Base-by-base conservation (phyloP, 2,797 vertebrate genomes). In the Erithacus rubecula region DNA sequence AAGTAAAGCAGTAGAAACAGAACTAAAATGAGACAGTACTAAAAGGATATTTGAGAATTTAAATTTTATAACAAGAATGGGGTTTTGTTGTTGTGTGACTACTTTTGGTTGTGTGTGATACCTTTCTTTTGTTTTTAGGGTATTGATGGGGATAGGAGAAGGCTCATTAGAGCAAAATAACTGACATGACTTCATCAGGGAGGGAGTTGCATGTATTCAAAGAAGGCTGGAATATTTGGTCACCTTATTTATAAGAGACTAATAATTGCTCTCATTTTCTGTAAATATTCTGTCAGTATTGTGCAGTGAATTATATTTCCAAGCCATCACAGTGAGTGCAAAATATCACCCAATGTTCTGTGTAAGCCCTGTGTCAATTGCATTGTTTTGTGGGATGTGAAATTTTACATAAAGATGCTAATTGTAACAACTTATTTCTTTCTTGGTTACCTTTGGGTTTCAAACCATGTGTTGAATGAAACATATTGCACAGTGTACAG, bases 191-290 rank as follows among this genome's bases (percentile, higher is more conserved):
- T 91, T 90, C 80, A 86, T 89, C 34, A 7, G 24, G 51, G 56
- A 78, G 64, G 64, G 79, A 39, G 76, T 36, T 76, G 56, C 77
- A 53, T 37, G 56, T 82, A 49, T 60, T 93, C n/a, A 17, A n/a
- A 60, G 52, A 81, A 96, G 83, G 79, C 67, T 19, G 77, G 85
- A 90, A 51, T 96, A 78, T 94, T 94, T 95, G 96, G 95, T 97
- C 95, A 97, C 96, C 96, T 97, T 97, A 96, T 94, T 96, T 96
- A 96, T 97, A 68, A 94, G 83, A 95, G 70, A 75, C 43, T 95
- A 87, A 93, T 52, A 70, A 88, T 65, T 64, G 82, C 80, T 77
- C 91, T 96, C 60, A 6, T 96, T 96, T 95, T 88, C 83, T 96
- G 93, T 94, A 95, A 95, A 97, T 95, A 96, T 44, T 94, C 83